Base-by-base conservation (phyloP, 2,113 vertebrate genomes). In the Formicarius rufipectus region DNA sequence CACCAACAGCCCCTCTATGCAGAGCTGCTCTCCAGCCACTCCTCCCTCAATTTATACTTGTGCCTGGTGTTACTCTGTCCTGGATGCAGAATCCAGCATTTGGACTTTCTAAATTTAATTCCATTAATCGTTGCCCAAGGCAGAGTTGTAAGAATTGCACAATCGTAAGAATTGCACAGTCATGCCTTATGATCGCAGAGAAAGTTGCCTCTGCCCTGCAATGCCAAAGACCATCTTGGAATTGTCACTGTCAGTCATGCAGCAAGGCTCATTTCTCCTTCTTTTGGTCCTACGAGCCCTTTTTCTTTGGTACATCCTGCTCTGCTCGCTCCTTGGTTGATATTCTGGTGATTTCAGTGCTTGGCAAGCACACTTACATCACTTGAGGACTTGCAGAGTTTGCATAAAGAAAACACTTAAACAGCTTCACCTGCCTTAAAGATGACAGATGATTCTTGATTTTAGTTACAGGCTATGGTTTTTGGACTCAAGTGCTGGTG, bases 161-260 rank as follows among this genome's bases (percentile, higher is more conserved):
- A 2, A 33, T 12, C 30, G 30, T 27, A 50, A 56, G 55, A 47
- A 74, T 42, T 31, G 15, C 18, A 9, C 0, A 2, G 35, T 12
- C 30, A 13, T 40, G 28, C 6, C n/a, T 27, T 71, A 60, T 18
- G 21, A 13, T 60, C 17, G 35, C 10, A 49, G n/a, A 12, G 6
- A 27, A 58, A 72, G 14, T 40, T 42, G 37, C 15, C 28, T 73
- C 2, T 0, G 12, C 22, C 19, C 47, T 68, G 42, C 59, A 24
- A 14, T 78, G n/a, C 16, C 30, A 14, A 40, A 47, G 11, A 25
- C 37, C 53, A 50, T 17, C 15, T 50, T 55, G 52, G 45, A 24
- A 45, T 13, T 56, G 30, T 13, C 20, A 9, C 13, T 39, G 11
- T 3, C 21, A 30, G n/a, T 18, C 19, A 2, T 1, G 4, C 4